Base-by-base conservation (phyloP, 2,113 vertebrate species). In the Lates calcarifer region DNA sequence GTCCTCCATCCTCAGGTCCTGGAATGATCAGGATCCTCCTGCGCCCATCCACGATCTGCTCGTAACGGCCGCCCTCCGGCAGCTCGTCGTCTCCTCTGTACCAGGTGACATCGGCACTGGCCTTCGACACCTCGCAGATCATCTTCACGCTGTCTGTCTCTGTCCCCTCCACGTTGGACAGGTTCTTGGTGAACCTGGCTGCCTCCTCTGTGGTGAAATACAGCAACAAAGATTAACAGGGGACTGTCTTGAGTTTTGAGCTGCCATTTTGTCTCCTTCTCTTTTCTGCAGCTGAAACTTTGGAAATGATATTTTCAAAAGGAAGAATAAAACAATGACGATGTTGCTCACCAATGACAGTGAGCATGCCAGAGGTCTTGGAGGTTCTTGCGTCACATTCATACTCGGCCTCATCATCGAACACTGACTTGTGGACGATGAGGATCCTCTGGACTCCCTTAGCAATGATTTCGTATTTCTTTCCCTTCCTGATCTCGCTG, bases 351-450 rank as follows among this genome's bases (percentile, higher is more conserved):
- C 98, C 98, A 29, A 99, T 93, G 58, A 99, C 98, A 0, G 98
- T 99, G 73, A 99, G 96, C 77, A 99, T 93, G 87, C 96, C 98
- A 0, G 96, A 97, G 35, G 96, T 96, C 90, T 97, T 96, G 41
- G 96, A 95, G 41, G 96, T 97, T 88, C 94, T 96, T 61, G 97
- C 97, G 83, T 99, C 98, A 90, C 98, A 99, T 85, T 98, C 97
- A 68, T 99, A 99, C 89, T 99, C 98, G 7, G 98, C 98, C 91
- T 99, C 98, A 80, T 99, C 98, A 58, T 97, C 97, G 33, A 99
- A 96, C 15, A 95, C 89, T 4, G 97, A 96, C 91, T 99, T 99
- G 89, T 94, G 97, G 82, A 99, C 63, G 35, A 98, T 93, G 68
- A 99, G 97, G 90, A 96, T 95, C 31, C 93, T 96, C 80, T 98